Conservation (phyloP, 1,140 invertebrate genomes). For the Diuraphis noxia region DNA sequence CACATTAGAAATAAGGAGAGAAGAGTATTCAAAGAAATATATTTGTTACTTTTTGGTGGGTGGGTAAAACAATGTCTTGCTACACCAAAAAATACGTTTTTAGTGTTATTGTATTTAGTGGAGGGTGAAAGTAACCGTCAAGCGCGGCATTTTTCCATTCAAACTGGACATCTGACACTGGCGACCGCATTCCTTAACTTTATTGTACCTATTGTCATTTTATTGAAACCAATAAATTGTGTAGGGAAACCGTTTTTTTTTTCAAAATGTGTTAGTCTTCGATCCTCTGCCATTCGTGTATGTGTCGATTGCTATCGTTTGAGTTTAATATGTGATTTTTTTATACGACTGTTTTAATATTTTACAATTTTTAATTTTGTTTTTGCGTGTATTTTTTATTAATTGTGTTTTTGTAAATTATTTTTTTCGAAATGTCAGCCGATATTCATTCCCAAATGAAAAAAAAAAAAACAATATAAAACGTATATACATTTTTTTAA, state of each 20-base stretch:
- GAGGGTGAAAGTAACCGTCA: neutral
- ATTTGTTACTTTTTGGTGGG: too few relatives aligned
- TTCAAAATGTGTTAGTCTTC: neutral
- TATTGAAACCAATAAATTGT: neutral
- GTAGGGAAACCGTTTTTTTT: neutral
- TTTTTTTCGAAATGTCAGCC: constrained; percentile 26
- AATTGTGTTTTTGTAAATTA: neutral
- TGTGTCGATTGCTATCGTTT: constrained; percentile 15
- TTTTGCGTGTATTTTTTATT: constrained; percentile 4
- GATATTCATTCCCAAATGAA: constrained; percentile 16
- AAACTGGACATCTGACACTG: neutral
- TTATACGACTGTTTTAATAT: constrained; percentile 24
- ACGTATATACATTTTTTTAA: constrained; percentile 31
- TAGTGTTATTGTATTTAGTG: too few relatives aligned
- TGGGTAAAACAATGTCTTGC: too few relatives aligned
- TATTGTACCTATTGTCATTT: neutral
- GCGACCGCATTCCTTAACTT: neutral
- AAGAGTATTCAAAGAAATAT: too few relatives aligned
- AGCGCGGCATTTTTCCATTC: neutral
- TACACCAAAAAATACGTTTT: too few relatives aligned
- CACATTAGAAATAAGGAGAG: too few relatives aligned
- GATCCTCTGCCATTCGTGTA: neutral
- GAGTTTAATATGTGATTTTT: neutral
- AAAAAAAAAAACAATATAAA: constrained; percentile 13
- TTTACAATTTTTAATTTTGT: constrained; percentile 4